Conservation (phyloP, 1,140 invertebrate genomes). For the Eulimnadia texana region DNA sequence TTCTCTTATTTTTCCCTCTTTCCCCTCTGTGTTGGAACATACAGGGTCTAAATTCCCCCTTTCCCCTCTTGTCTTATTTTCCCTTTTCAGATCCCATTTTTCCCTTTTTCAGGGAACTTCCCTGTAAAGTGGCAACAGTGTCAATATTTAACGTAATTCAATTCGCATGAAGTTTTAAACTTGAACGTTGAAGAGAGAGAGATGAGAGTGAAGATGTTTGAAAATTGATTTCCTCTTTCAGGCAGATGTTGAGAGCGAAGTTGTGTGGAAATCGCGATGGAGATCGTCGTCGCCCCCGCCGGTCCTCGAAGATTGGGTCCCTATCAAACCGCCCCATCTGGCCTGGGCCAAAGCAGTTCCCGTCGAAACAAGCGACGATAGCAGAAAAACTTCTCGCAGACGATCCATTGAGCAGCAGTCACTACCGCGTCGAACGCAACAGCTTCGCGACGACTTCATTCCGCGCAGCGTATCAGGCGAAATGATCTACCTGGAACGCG, state of each 20-base stretch:
- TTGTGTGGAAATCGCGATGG: conserved; percentile 9
- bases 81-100: no score
- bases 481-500: conserved; percentile 14
- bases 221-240: not conserved
- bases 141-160: no score
- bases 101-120: no score
- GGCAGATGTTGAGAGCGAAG: not conserved
- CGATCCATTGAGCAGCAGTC: not conserved
- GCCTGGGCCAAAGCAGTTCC: conserved; percentile 9
- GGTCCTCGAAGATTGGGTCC: conserved; percentile 5
- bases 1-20: no score
- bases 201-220: not conserved
- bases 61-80: no score
- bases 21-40: no score
- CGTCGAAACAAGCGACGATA: not conserved
- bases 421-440: no score
- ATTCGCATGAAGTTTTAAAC: no score
- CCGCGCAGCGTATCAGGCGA: conserved; percentile 10
- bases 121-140: no score
- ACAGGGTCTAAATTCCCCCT: no score
- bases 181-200: no score
- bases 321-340: conserved; percentile 8
- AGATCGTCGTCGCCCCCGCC: conserved; percentile 8
- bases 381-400: not conserved
- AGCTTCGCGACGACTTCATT: conserved; percentile 1